Evolutionary conservation across 2,888 invertebrate genomes (phyloP).

Genomic region (Disparrhopalites patrizii): DNA sequence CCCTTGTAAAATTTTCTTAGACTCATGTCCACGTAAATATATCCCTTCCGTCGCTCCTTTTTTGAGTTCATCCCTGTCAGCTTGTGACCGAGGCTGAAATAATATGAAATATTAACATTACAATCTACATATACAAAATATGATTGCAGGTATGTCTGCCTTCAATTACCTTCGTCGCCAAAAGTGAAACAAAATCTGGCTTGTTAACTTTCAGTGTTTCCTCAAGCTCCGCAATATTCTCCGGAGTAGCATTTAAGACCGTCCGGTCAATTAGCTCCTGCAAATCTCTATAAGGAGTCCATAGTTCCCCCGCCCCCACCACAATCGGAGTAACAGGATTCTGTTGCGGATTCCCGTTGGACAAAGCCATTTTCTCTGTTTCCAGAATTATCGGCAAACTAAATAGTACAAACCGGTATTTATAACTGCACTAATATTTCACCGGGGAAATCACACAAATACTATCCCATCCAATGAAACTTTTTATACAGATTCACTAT

Average conservation of each 20-base stretch:
- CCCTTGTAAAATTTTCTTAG: slow-evolving; percentile 64
- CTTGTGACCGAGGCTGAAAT: slow-evolving; percentile 60
- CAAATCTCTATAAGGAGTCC: slow-evolving; percentile 78
- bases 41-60: slow-evolving; percentile 76
- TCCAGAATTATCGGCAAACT: no score
- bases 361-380: no score
- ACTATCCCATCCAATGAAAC: no score
- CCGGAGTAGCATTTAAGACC: slow-evolving; percentile 50
- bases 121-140: slow-evolving; percentile 10
- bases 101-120: slow-evolving; percentile 13
- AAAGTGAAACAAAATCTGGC: slow-evolving; percentile 76
- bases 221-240: slow-evolving; percentile 60
- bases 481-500: no score
- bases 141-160: not conserved
- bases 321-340: slow-evolving; percentile 28
- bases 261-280: slow-evolving; percentile 52
- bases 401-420: no score
- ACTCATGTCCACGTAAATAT: slow-evolving; percentile 67
- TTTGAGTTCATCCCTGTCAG: slow-evolving; percentile 74
- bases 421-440: no score
- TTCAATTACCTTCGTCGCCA: slow-evolving; percentile 77
- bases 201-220: slow-evolving; percentile 72
- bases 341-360: no score
- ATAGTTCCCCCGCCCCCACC: slow-evolving; percentile 66
- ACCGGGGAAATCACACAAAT: no score